These are phyloP conservation scores for Eristalis intricaria DNA, from an alignment of 2,888 invertebrate genomes.

Conservation along the genomic window DNA sequence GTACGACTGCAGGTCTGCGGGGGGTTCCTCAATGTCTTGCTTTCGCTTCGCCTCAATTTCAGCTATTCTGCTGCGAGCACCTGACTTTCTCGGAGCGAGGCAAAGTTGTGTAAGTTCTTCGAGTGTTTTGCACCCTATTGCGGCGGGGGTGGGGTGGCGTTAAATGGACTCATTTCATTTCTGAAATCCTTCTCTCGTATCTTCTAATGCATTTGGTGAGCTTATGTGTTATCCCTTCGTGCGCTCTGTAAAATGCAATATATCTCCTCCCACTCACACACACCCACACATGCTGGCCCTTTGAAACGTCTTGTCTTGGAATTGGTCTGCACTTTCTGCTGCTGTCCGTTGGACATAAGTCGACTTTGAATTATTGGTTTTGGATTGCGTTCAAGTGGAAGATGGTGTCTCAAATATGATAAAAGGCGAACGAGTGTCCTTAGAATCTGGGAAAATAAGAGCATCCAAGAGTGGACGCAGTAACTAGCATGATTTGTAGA, in stretches of 20 bases:
- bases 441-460: not conserved
- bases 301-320: not conserved
- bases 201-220: constrained; percentile 20
- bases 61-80: not conserved
- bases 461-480: not conserved
- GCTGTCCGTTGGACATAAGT: constrained; percentile 51
- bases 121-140: not conserved
- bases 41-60: not conserved
- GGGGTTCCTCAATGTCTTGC: not conserved
- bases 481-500: constrained; percentile 11
- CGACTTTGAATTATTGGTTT: constrained; percentile 60
- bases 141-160: not conserved
- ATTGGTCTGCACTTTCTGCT: constrained; percentile 4
- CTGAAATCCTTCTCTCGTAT: constrained; percentile 6
- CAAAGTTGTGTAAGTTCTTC: not conserved
- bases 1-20: not conserved
- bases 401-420: constrained; percentile 55
- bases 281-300: not conserved
- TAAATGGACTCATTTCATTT: constrained; percentile 24
- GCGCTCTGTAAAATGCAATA: not conserved
- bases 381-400: constrained; percentile 60
- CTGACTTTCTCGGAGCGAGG: not conserved
- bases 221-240: constrained; percentile 3
- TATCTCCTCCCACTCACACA: not conserved
- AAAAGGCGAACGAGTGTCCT: constrained; percentile 38